These are phyloP conservation scores for Limonius californicus DNA, from an alignment of 1,140 invertebrate species.

Conservation along the genomic window DNA sequence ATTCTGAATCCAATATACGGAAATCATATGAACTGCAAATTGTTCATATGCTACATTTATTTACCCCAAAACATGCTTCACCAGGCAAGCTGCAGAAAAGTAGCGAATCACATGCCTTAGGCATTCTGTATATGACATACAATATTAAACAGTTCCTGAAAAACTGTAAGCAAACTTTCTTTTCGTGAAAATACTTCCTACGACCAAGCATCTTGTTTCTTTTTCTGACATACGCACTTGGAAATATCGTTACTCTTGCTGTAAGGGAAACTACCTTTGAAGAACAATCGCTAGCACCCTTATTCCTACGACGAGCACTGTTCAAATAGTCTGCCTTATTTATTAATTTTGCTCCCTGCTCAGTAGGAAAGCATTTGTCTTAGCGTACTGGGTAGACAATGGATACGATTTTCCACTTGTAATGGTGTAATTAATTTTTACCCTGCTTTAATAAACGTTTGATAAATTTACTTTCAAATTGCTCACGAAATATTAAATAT, in stretches of 20 bases:
- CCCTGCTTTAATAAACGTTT: conserved; percentile 2
- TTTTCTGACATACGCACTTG: too few species aligned
- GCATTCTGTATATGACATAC: conserved; percentile 13
- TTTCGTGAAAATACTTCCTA: background rate
- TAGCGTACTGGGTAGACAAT: conserved; percentile 4
- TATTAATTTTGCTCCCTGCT: conserved; percentile 8
- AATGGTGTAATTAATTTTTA: conserved; percentile 7
- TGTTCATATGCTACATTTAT: background rate
- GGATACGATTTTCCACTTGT: background rate
- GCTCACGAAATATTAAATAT: too few species aligned
- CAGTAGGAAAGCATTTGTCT: conserved; percentile 1
- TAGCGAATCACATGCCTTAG: background rate
- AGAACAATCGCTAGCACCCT: background rate
- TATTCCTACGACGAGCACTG: background rate
- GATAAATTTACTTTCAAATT: conserved; percentile 2
- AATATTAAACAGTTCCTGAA: conserved; percentile 15
- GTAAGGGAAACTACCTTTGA: background rate
- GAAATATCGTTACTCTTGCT: too few species aligned
- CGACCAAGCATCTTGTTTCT: background rate
- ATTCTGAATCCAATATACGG: too few species aligned
- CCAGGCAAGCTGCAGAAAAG: background rate
- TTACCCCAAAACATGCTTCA: background rate
- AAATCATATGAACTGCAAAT: too few species aligned
- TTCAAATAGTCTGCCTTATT: conserved; percentile 11
- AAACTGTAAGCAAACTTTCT: background rate